Base-by-base conservation (phyloP, 2,888 invertebrate genomes). In the Merodon equestris region DNA sequence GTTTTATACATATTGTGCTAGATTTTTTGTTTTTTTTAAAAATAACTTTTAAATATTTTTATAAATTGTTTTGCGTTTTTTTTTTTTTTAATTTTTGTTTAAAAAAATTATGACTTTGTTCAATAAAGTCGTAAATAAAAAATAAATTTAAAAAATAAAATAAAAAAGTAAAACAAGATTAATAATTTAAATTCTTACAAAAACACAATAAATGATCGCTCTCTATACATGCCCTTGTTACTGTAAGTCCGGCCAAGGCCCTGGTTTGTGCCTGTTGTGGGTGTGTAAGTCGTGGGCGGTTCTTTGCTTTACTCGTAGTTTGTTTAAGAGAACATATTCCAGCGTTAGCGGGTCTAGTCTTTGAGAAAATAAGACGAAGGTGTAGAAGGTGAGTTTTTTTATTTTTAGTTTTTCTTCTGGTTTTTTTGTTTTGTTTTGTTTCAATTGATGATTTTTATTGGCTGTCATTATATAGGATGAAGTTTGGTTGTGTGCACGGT, bases 401-500 rank as follows among this genome's bases (percentile, higher is more conserved):
- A 7, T 27, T 27, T 27, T 27, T 27, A n/a, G n/a, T 27, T 56
- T 58, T 74, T 18, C 34, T 82, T 51, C 14, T 56, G 67, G 50
- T 7, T 18, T 18, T 12, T 12, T n/a, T n/a, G n/a, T n/a, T n/a
- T n/a, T n/a, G n/a, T n/a, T n/a, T n/a, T n/a, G 14, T 40, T n/a
- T 9, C n/a, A 10, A 47, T 12, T n/a, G n/a, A n/a, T n/a, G n/a
- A n/a, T n/a, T n/a, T 67, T 57, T 66, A 68, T 61, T 71, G 53
- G 51, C 40, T 60, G 36, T 47, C 72, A 64, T 72, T 79, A 79
- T 66, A 79, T 82, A 76, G 87, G 88, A 85, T 88, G 88, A 76
- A 88, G 84, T 84, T 88, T 88, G 45, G 88, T 87, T 67, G 88
- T 88, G 81, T 88, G 88, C 79, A 88, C 88, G 67, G 88, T 88